Conservation (phyloP, 2,797 vertebrate species). For the Micropoecilia bifurca region DNA sequence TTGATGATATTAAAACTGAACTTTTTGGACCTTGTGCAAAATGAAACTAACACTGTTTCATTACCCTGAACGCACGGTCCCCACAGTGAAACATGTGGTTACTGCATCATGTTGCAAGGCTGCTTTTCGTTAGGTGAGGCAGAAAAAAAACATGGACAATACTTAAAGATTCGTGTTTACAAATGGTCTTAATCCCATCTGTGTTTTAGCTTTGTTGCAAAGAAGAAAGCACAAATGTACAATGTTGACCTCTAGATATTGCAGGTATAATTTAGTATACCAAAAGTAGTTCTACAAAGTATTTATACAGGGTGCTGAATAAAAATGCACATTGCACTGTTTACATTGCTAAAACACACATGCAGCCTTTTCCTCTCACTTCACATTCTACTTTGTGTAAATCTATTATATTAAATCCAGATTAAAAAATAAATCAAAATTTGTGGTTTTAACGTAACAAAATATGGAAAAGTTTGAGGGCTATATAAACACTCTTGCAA, state of each 20-base stretch:
- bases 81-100: neutral
- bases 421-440: neutral
- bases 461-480: neutral
- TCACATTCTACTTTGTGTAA: neutral
- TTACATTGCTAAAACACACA: neutral
- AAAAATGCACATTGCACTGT: neutral
- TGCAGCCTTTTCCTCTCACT: neutral
- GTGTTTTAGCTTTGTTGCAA: neutral
- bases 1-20: neutral
- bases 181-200: neutral
- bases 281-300: neutral
- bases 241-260: neutral
- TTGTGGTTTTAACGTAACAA: neutral
- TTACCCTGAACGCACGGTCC: neutral
- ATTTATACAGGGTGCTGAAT: neutral
- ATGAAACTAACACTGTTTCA: neutral
- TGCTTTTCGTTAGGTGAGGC: neutral
- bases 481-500: neutral
- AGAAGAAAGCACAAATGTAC: neutral
- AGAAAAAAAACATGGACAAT: neutral
- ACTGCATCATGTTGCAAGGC: neutral
- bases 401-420: neutral
- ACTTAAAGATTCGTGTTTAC: neutral
- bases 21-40: neutral
- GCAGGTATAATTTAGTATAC: neutral